Evolutionary conservation across 2,888 invertebrate genomes (phyloP).

Genomic region (Heliconius charithonia): DNA sequence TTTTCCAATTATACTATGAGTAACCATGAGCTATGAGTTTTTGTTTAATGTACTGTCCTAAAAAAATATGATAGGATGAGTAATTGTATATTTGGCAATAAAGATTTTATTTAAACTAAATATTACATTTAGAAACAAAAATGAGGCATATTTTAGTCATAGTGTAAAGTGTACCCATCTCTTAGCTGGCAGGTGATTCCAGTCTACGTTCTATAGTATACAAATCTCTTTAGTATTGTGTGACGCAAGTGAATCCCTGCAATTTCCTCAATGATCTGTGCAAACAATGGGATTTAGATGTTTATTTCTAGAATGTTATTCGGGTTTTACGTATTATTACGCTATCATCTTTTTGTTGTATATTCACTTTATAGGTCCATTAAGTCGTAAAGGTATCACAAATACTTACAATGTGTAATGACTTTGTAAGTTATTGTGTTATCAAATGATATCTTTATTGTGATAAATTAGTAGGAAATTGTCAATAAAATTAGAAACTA

Average conservation of each 20-base stretch:
- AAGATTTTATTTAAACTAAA: background rate
- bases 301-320: conserved; percentile 34
- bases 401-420: conserved; percentile 24
- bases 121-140: background rate
- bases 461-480: conserved; percentile 27
- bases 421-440: conserved; percentile 30
- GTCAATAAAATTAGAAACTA: background rate
- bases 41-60: background rate
- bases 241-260: conserved; percentile 45
- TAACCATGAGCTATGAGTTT: background rate
- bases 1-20: background rate
- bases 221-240: conserved; percentile 46
- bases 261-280: conserved; percentile 43
- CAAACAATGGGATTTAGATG: conserved; percentile 39
- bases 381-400: conserved; percentile 10
- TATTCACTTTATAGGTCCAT: conserved; percentile 26
- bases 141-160: background rate
- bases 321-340: conserved; percentile 31
- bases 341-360: conserved; percentile 29
- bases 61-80: background rate
- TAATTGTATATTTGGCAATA: background rate
- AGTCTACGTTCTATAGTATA: conserved; percentile 10
- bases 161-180: conserved; percentile 4
- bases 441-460: conserved; percentile 35
- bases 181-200: conserved; percentile 1